A percentile compares a stretch with the other conserved stretches of the same genome.
phyloP scores from a whole-genome alignment of 2,888 invertebrate genomes.

The Drosophila infuscata region DNA sequence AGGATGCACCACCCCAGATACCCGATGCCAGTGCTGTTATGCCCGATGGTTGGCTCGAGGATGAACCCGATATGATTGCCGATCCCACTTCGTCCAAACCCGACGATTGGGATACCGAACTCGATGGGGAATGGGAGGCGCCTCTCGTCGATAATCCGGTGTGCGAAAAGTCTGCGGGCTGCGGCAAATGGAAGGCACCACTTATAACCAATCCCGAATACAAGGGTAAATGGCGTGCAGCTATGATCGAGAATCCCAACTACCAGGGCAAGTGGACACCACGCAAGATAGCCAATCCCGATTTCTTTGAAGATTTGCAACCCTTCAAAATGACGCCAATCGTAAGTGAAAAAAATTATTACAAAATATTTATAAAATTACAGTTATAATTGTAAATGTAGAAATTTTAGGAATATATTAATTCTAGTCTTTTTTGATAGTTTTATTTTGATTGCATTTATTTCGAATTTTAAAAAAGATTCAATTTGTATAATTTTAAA shows the following conservation, averaged over 20 bases:
- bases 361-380: neutral
- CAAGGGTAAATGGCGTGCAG: constrained; percentile 97
- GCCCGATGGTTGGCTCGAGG: constrained; percentile 96
- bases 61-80: constrained; percentile 93
- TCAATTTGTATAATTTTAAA: neutral
- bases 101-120: constrained; percentile 98
- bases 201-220: constrained; percentile 94
- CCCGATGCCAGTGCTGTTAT: constrained; percentile 93
- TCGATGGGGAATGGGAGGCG: constrained; percentile 99
- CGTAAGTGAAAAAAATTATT: constrained; percentile 87
- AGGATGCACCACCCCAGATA: constrained; percentile 95
- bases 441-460: neutral
- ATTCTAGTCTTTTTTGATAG: neutral
- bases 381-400: neutral
- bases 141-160: constrained; percentile 95
- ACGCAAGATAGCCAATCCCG: constrained; percentile 94
- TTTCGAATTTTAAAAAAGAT: neutral
- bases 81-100: constrained; percentile 96
- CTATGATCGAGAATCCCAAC: constrained; percentile 95
- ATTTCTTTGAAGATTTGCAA: constrained; percentile 95
- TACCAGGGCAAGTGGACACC: constrained; percentile 98
- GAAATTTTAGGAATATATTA: neutral
- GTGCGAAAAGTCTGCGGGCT: constrained; percentile 92
- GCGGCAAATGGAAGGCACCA: constrained; percentile 95
- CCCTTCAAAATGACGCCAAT: constrained; percentile 96